Evolutionary conservation across 2,797 vertebrate species (phyloP).

Genomic region (Melanotaenia maccullochi): DNA sequence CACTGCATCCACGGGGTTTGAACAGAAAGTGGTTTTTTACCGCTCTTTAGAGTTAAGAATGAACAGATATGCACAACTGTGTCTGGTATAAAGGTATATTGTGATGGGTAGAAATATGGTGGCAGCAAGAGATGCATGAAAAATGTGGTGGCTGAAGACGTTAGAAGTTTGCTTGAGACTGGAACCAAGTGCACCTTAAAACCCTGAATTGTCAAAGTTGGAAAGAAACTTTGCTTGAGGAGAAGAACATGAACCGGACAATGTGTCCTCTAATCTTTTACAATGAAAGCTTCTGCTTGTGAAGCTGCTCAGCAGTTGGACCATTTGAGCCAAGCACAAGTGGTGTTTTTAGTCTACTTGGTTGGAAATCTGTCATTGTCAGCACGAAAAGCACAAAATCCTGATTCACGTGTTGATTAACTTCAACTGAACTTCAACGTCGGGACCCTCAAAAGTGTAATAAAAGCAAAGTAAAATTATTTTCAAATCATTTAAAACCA

Average conservation of each 20-base stretch:
- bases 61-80: neutral
- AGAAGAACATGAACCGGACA: neutral
- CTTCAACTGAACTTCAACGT: neutral
- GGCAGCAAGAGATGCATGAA: slow-evolving; percentile 5
- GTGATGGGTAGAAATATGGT: neutral
- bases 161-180: slow-evolving; percentile 8
- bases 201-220: slow-evolving; percentile 9
- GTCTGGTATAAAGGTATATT: slow-evolving; percentile 3
- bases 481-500: neutral
- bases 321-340: slow-evolving; percentile 50
- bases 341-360: neutral
- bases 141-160: neutral
- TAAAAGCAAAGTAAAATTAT: neutral
- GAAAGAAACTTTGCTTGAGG: slow-evolving; percentile 1
- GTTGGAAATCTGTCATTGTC: neutral
- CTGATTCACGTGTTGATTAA: neutral
- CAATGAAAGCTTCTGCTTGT: slow-evolving; percentile 14
- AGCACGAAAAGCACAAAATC: neutral
- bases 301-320: slow-evolving; percentile 13
- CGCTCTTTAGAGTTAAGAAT: neutral
- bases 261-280: slow-evolving; percentile 29
- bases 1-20: neutral
- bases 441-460: neutral
- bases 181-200: slow-evolving; percentile 72
- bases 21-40: neutral